Evolutionary conservation across 1,140 invertebrate species (phyloP), one percentile per base, ranked within the genome.

Genomic region (Cydia pomonella): DNA sequence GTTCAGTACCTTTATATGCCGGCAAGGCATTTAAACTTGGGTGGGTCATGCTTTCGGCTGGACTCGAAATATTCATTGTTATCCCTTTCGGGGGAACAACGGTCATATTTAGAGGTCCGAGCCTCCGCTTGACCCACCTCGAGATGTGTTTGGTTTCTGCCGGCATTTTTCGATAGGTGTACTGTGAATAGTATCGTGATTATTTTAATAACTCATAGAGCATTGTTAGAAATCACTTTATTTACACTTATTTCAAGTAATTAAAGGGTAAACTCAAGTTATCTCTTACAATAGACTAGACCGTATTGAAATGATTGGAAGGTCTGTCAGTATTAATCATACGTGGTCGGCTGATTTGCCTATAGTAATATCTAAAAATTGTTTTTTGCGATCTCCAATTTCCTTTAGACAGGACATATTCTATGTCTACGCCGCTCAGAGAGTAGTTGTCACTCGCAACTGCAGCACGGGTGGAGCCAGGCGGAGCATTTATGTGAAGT

Each of bases 391-490:
- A 59, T 66, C 73, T 47, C 79, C 77, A 80, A 44, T 80, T 80
- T 13, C 79, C 79, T 64, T 62, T 74, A 27, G 33, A 18, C 21
- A 80, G 25, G 2, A 80, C 71, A n/a, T 44, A 4, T 50, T 80
- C 79, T 41, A 41, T 41, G 38, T 41, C 38, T 41, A 41, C 1
- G 6, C 38, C 38, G 38, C 38, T 41, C 10, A 80, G 27, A 18
- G 77, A 73, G 13, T 79, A 3, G 62, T 76, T 77, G 27, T 59
- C 74, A 13, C 53, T 53, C 4, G 59, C 62, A 10, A 81, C 82
- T 13, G 82, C 82, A 10, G 80, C 75, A 18, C 80, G 66, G 23
- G 79, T 77, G 23, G 50, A 74, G 6, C 82, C 82, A 53, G 82
- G 80, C 12, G 73, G 38, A 33, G 59, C 73, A 12, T 80, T 33